Base-by-base conservation (phyloP, 2,113 vertebrate genomes). In the Lepidothrix coronata region DNA sequence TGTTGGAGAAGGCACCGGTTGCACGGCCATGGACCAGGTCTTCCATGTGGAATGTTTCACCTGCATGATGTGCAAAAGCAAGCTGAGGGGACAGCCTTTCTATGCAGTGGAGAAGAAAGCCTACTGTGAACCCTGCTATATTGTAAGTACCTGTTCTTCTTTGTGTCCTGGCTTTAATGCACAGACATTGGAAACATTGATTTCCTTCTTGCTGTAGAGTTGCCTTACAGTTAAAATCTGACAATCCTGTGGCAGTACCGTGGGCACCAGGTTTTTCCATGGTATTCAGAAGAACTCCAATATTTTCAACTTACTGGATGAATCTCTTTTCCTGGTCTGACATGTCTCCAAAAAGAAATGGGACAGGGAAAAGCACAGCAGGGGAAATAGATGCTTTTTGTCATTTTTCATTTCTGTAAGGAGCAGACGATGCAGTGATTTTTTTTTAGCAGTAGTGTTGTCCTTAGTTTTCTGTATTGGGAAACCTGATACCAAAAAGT, bases 21-120 rank as follows among this genome's bases (percentile, higher is more conserved):
- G 99, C 95, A 99, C 99, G 0, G 99, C 99, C 93, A 99, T 99
- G 99, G 99, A 99, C 96, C 99, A 99, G 86, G 99, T 99, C 81
- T 99, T 99, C 98, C 99, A 99, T 0, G 99, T 99, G 92, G 94
- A 99, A 74, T 99, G 99, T 78, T 99, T 99, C 48, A 98, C 99
- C 94, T 99, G 99, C 97, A 98, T 99, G 97, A 98, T 85, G 89
- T 99, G 99, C 95, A 98, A 93, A 65, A 98, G 82, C 98, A 99
- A 99, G 95, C 99, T 99, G 94, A 98, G 99, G 23, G 99, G 99
- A 27, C 99, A 99, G 95, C 99, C 99, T 51, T 99, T 99, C 98
- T 99, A 99, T 0, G 99, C 99, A 0, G 98, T 99, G 97, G 99
- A 99, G 84, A 99, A 99, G 98, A 99, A 99, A 94, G 99, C 99